Evolutionary conservation across 2,888 invertebrate species (phyloP), one percentile per base, ranked within the genome.

Genomic region (Aethes cnicana): DNA sequence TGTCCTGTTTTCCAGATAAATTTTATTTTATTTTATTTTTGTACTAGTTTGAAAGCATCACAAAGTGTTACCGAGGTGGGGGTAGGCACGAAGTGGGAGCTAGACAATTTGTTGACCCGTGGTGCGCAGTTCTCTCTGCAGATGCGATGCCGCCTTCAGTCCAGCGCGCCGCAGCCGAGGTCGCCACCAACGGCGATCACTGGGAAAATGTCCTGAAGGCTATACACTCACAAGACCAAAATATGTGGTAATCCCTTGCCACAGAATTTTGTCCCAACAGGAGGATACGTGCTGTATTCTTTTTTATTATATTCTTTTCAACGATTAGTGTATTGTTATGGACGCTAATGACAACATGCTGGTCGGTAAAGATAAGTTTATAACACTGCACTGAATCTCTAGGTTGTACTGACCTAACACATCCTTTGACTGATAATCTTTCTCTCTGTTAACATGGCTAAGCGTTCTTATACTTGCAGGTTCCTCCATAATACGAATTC

Each of bases 131-230:
- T 90, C 82, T 89, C 82, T 90, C 90, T 79, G 66, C 90, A 90
- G 90, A 89, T 90, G 59, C 68, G 78, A 75, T 80, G 75, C 82
- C 83, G 84, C 73, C 83, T 54, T 61, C 81, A 37, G 81, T 82
- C 59, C 90, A 69, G 57, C 91, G 87, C 64, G 91, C 91, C 69
- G 91, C 92, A 74, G 83, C 82, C 77, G 91, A 92, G 76, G 92
- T 92, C 73, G 92, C 92, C 77, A 81, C 86, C 84, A 91, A 91
- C 84, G 92, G 92, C 72, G 92, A 92, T 89, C 91, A 90, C 79
- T 92, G 91, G 90, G 92, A 92, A 91, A 91, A 91, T 85, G 91
- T 91, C 82, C 91, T 92, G 90, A 90, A 89, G 85, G 81, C 88
- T 62, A 85, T 88, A 66, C 84, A 85, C 77, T 77, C 86, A 80